A percentile compares a stretch with the other conserved stretches of the same genome.
Conservation (phyloP, 2,797 vertebrate genomes). For the Falco columbarius region DNA sequence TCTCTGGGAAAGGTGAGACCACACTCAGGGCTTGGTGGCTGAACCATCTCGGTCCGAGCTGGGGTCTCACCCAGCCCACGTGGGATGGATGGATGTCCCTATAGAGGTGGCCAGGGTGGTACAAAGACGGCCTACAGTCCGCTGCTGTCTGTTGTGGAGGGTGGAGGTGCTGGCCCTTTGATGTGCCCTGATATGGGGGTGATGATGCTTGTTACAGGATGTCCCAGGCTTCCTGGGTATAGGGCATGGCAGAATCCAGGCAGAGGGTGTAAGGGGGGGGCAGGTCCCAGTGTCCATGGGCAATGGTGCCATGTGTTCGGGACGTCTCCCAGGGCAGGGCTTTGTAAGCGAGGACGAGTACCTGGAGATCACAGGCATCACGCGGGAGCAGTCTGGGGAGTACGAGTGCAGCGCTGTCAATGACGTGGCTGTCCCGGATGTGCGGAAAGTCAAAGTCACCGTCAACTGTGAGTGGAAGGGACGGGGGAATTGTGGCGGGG, state of each 20-base stretch:
- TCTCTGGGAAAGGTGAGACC: constrained; percentile 87
- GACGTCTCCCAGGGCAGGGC: constrained; percentile 78
- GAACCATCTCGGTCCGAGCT: fast-evolving
- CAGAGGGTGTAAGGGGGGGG: fast-evolving
- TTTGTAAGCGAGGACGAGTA: constrained; percentile 92
- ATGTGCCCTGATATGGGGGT: fast-evolving
- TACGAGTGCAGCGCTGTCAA: constrained; percentile 95
- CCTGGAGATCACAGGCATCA: constrained; percentile 91
- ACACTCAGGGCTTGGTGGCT: fast-evolving
- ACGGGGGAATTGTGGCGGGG: fast-evolving
- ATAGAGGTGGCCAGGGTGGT: fast-evolving
- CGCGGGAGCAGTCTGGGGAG: constrained; percentile 92
- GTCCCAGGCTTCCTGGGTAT: not conserved
- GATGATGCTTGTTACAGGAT: not conserved
- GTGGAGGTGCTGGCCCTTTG: not conserved
- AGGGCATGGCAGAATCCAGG: not conserved
- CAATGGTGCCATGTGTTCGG: fast-evolving
- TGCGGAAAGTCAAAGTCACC: constrained; percentile 89
- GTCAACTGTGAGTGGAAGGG: constrained; percentile 91
- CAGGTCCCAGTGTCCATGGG: not conserved
- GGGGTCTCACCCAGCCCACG: fast-evolving
- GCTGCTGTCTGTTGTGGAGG: not conserved
- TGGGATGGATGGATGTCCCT: fast-evolving
- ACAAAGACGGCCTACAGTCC: fast-evolving
- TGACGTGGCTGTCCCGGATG: constrained; percentile 88